Base-by-base conservation (phyloP, 1,140 invertebrate genomes). In the Pseudobourletiella spinata region DNA sequence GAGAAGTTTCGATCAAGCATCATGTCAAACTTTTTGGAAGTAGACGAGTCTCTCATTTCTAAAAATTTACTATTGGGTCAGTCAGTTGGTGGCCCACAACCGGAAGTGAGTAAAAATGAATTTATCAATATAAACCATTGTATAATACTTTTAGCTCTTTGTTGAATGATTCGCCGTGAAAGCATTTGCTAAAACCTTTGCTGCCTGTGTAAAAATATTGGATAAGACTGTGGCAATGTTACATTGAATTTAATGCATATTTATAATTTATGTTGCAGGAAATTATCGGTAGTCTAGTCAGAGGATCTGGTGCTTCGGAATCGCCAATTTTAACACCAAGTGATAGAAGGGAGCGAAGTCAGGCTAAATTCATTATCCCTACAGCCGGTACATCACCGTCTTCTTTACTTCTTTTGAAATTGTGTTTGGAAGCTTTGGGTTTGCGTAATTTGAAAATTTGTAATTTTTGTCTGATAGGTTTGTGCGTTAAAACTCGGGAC, bases 401-500 rank as follows among this genome's bases (percentile, higher is more conserved):
- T 8, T 25, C 20, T 44, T 20, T 20, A 35, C n/a, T 8, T 22
- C 57, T 16, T 11, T 8, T 2, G 35, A 57, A 11, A 8, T 44
- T 4, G 22, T 11, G 32, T 56, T 6, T 35, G 18, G 35, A 52
- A 60, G 8, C 22, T 39, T n/a, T n/a, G n/a, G n/a, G n/a, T n/a
- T n/a, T n/a, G n/a, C n/a, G n/a, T n/a, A n/a, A n/a, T n/a, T n/a
- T n/a, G n/a, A n/a, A 30, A 30, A 22, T 30, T 29, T 18, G 2
- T 42, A 15, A 26, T 8, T 3, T n/a, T 25, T 22, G n/a, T 42
- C 15, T 54, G 14, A 14, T 73, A 92, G 91, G 90, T 51, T 81
- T 89, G 69, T 94, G 91, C 72, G 77, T 93, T 0, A 95, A 95
- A 77, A 83, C 84, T 22, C 82, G 81, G 56, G 85, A 83, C 72